phyloP scores from a whole-genome alignment of 2,113 vertebrate genomes.

The Strix aluco region DNA sequence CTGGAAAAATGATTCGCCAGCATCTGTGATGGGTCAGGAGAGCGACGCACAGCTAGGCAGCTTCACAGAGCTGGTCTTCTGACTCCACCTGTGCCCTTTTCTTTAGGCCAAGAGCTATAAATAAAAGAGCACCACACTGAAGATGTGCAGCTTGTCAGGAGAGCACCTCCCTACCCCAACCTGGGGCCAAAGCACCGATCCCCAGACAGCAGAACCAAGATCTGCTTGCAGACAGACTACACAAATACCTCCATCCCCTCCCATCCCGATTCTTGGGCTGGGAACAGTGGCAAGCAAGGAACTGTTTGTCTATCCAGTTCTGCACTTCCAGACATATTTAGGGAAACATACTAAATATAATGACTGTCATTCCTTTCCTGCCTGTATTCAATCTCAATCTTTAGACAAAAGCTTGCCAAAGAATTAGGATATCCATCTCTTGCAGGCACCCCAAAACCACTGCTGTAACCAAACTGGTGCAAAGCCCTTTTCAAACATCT shows the following conservation, averaged over 20 bases:
- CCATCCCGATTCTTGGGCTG: neutral
- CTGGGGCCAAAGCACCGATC: fast-evolving
- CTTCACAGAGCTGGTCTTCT: neutral
- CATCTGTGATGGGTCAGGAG: neutral
- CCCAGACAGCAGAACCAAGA: neutral
- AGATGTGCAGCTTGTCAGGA: neutral
- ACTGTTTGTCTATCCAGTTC: neutral
- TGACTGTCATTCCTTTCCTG: neutral
- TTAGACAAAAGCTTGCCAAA: neutral
- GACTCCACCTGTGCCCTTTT: neutral
- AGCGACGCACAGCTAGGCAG: neutral
- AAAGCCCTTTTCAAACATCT: neutral
- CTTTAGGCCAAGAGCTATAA: neutral
- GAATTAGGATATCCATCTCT: neutral
- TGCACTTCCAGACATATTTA: neutral
- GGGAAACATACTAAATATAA: neutral
- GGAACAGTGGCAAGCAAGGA: neutral
- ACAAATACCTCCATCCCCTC: neutral
- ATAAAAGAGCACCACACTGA: neutral
- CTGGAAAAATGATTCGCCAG: neutral
- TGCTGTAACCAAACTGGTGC: neutral
- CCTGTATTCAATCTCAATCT: neutral
- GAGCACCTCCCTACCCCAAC: neutral
- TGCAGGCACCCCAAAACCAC: neutral
- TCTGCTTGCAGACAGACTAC: neutral